Base-by-base conservation (phyloP, 2,888 invertebrate genomes). In the Cryptocephalus moraei region DNA sequence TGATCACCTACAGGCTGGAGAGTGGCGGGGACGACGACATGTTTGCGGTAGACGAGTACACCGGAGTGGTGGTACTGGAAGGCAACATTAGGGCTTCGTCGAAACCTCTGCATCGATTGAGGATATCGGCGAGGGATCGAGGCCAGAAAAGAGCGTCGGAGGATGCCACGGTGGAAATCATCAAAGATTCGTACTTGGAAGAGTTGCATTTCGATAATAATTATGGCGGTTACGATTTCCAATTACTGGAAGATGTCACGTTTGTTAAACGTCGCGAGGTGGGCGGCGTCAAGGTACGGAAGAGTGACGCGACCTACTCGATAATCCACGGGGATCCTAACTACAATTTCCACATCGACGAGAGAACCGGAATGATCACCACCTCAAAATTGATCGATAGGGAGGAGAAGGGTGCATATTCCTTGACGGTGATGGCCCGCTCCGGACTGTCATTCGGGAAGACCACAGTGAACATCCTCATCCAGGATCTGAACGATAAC, bases 401-500 rank as follows among this genome's bases (percentile, higher is more conserved):
- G 45, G 95, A 96, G 73, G 76, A 80, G 57, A 79, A 79, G 61
- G 75, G 84, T 53, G 77, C 78, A 45, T 94, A 92, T 66, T 82
- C 79, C 52, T 73, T 96, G 32, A 82, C 79, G 57, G 76, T 94
- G n/a, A 79, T 86, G 48, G 95, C 91, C 0, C 80, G 84, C 57
- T 80, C 80, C 45, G 84, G 84, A 1, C 75, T 84, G 32, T 79
- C 84, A 1, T 89, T 84, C 66, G 90, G 87, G 6, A 81, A 84
- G 61, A 86, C 86, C 8, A 77, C 74, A 33, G 92, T 91, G 0
- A 87, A 86, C 62, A 80, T 96, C 55, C 82, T 82, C 1, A 77
- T 96, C 6, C 70, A 82, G 38, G 95, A 96, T 71, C 75, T 91
- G 4, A 96, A 96, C 70, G 95, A 96, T 69, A 93, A 94, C 67